phyloP scores from a whole-genome alignment of 2,888 invertebrate species.

The Danaus chrysippus region DNA sequence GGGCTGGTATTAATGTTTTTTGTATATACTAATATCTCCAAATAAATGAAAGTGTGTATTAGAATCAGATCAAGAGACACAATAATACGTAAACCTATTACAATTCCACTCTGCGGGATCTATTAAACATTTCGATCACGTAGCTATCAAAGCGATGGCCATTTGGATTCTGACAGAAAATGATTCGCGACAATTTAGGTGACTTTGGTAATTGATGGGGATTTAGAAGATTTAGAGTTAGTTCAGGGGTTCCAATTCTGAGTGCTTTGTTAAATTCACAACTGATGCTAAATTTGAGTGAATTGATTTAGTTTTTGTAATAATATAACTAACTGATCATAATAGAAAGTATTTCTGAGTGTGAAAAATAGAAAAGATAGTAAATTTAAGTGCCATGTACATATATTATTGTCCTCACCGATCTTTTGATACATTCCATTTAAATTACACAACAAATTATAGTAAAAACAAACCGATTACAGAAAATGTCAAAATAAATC shows the following conservation, averaged over 20 bases:
- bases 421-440: slow-evolving; percentile 4
- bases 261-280: slow-evolving; percentile 3
- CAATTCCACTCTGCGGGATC: slow-evolving; percentile 62
- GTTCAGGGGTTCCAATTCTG: background rate
- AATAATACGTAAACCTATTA: slow-evolving; percentile 33
- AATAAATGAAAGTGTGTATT: no score
- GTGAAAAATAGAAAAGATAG: background rate
- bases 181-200: slow-evolving; percentile 56
- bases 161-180: slow-evolving; percentile 55
- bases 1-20: no score
- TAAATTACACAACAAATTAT: slow-evolving; percentile 23
- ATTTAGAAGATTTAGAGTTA: slow-evolving; percentile 26
- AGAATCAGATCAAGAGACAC: no score
- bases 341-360: background rate
- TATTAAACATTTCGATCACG: slow-evolving; percentile 70
- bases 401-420: background rate
- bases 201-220: slow-evolving; percentile 59
- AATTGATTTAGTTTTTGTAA: background rate
- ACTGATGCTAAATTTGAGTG: background rate
- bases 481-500: slow-evolving; percentile 27
- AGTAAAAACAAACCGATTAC: slow-evolving; percentile 25
- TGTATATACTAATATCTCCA: no score
- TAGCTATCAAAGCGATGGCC: slow-evolving; percentile 59
- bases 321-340: background rate
- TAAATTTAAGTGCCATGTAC: background rate